Base-by-base conservation (phyloP, 2,888 invertebrate species). In the Drosophila nr. fundita region DNA sequence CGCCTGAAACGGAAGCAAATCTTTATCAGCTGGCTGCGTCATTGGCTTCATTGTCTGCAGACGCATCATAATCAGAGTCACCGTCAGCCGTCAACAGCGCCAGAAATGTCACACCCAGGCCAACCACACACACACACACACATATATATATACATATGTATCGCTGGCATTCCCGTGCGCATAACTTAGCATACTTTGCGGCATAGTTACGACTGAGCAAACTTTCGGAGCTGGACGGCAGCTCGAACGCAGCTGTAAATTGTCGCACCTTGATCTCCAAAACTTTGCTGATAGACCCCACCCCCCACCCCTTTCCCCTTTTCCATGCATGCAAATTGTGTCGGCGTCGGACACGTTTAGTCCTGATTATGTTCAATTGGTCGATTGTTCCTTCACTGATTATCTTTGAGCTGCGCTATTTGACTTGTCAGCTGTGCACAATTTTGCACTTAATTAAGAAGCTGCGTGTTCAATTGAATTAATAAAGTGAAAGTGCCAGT, bases 131-230 rank as follows among this genome's bases (percentile, higher is more conserved):
- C 42, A 32, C 61, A 38, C 54, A 11, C 34, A 53, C 58, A 48
- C 10, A 61, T n/a, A 27, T 10, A 24, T 10, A 30, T n/a, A 30
- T 21, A 40, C 30, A 42, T 42, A 32, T 36, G 1, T 34, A n/a
- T 50, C 64, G 53, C 68, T 53, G 73, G 77, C 83, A 71, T 53
- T 52, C 54, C 34, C 40, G 18, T 73, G 30, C 77, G 80, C 83
- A 87, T 90, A 90, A 82, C 90, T 89, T 77, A 68, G 82, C 87
- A 78, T 80, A 83, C 86, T 88, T 89, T 83, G 77, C 72, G 82
- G 87, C 80, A 79, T 86, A 90, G 86, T 88, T 87, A 73, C 76
- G 88, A 82, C 77, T 79, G 38, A 38, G 87, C 71, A 82, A 76
- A 80, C 78, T 79, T 88, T 75, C 62, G 38, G 30, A 36, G 53